A percentile compares a stretch with the other conserved stretches of the same genome.
These are phyloP conservation scores for Sebastes paucispinis DNA, from an alignment of 2,797 vertebrate species.

Conservation along the genomic window DNA sequence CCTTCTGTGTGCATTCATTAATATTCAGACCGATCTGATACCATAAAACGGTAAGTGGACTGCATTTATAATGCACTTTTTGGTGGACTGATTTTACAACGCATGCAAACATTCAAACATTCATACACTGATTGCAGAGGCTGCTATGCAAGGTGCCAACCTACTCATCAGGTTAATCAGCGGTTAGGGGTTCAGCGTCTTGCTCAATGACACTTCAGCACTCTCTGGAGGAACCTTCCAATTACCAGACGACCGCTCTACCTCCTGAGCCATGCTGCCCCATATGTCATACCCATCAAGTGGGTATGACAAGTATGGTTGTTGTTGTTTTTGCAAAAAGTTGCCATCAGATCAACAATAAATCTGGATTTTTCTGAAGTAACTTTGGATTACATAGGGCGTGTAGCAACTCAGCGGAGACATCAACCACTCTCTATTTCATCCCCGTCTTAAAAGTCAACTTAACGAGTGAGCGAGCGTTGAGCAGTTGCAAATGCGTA, in stretches of 20 bases:
- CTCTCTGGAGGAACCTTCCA: background rate
- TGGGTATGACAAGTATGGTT: background rate
- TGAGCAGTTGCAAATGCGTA: background rate
- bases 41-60: no score
- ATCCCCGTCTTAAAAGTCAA: background rate
- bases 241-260: background rate
- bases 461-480: background rate
- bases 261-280: background rate
- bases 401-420: background rate
- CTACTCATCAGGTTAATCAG: background rate
- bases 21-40: no score
- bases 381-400: background rate
- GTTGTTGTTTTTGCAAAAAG: background rate
- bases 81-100: background rate
- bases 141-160: background rate
- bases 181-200: background rate
- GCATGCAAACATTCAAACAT: background rate
- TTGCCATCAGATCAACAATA: background rate
- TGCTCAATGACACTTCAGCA: background rate
- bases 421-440: background rate
- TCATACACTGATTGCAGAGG: background rate
- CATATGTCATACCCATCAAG: background rate
- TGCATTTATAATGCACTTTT: background rate
- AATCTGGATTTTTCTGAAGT: background rate
- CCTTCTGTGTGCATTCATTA: no score